Conservation (phyloP, 2,113 vertebrate genomes). For the Megaceryle torquata region DNA sequence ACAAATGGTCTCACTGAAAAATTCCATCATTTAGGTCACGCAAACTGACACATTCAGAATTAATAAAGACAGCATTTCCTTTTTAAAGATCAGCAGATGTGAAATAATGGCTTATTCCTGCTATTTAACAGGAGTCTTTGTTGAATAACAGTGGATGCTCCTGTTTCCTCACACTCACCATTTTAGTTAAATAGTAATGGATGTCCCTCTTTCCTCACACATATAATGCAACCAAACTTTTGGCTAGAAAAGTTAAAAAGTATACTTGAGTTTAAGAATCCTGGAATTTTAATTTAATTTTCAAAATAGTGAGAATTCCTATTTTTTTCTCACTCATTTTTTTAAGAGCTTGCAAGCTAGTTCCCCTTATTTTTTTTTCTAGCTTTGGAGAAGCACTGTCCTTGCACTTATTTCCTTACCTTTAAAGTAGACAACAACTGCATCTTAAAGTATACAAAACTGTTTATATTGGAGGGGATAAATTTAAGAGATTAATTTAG, state of each 20-base stretch:
- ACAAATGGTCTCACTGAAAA: conserved; percentile 15
- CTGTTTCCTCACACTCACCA: conserved; percentile 9
- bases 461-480: not conserved
- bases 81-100: conserved; percentile 38
- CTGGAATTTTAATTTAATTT: not conserved
- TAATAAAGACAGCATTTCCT: conserved; percentile 14
- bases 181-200: not conserved
- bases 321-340: not conserved
- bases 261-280: not conserved
- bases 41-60: not conserved
- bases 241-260: conserved; percentile 23
- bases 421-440: not conserved
- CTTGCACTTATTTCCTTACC: not conserved
- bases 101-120: not conserved
- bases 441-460: not conserved
- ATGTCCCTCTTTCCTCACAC: not conserved
- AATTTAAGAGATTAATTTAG: not conserved
- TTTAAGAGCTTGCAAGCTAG: not conserved
- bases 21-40: not conserved
- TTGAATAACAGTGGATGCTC: conserved; percentile 21
- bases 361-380: not conserved
- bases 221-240: conserved; percentile 68
- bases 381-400: not conserved
- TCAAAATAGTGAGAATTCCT: not conserved
- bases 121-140: not conserved